Evolutionary conservation across 1,140 invertebrate species (phyloP), one percentile per base, ranked within the genome.

Genomic region (Penaeus japonicus): DNA sequence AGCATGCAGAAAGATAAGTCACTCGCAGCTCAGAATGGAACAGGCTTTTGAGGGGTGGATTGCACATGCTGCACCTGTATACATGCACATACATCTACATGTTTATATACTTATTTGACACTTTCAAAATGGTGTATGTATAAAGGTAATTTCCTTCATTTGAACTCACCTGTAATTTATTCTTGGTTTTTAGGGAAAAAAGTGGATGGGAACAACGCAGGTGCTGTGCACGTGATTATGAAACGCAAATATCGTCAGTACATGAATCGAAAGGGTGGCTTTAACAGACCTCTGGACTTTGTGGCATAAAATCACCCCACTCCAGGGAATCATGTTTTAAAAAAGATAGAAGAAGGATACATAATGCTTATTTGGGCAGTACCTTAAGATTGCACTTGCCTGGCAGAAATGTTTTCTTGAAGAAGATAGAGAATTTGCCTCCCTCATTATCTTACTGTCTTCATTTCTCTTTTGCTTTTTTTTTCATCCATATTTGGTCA

Each of bases 181-280:
- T 90, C 73, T 89, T 91, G 89, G 79, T 87, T 89, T 91, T 91
- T 90, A 92, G 94, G 94, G 39, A 95, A 99, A 92, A 97, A 98
- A 93, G 97, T 99, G 0, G 95, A 97, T 18, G 97, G 97, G 1
- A 99, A 99, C 92, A 97, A 98, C 92, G 95, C 95, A 39, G 97
- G 97, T 30, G 96, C 95, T 35, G 97, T 99, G 89, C 98, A 99
- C 93, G 96, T 99, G 83, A 97, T 98, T 84, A 94, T 99, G 79
- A 99, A 99, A 94, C 94, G 98, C 91, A 98, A 99, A 93, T 99
- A 99, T 92, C 95, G 98, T 87, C 99, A 99, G 93, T 99, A 99
- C 92, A 99, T 99, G 99, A 99, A 99, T 93, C 95, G 99, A 86
- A 98, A 99, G 93, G 99, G 99, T 90, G 99, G 99, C 87, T 99